These are phyloP conservation scores for Cotesia congregata DNA, from an alignment of 2,888 invertebrate species.

Conservation along the genomic window DNA sequence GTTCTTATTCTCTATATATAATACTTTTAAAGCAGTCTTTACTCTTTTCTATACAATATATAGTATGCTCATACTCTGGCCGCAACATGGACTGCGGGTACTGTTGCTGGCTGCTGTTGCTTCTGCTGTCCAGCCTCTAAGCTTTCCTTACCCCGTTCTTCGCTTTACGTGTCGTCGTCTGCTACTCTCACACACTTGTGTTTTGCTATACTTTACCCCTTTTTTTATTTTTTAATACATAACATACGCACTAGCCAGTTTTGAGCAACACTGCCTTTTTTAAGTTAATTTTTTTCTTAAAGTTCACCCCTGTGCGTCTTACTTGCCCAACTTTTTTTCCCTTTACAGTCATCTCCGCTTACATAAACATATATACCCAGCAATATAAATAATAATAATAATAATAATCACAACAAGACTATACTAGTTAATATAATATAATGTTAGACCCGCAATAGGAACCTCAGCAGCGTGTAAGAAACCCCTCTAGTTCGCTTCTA, in stretches of 20 bases:
- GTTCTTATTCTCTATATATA: constrained; percentile 13
- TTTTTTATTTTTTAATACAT: too few relatives aligned
- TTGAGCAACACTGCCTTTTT: constrained; percentile 54
- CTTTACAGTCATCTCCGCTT: constrained; percentile 64
- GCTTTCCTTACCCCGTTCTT: constrained; percentile 23
- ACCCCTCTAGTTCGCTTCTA: constrained; percentile 42
- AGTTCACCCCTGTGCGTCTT: constrained; percentile 39
- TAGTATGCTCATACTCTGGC: neutral
- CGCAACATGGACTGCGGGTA: neutral
- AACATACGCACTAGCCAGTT: constrained; percentile 60
- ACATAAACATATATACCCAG: constrained; percentile 27
- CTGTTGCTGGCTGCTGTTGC: constrained; percentile 49
- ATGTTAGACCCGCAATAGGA: constrained; percentile 59
- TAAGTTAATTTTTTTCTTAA: constrained; percentile 34
- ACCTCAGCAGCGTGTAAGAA: constrained; percentile 48
- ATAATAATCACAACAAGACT: neutral
- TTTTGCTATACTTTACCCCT: constrained; percentile 35
- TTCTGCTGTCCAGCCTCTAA: constrained; percentile 37
- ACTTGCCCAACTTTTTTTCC: constrained; percentile 37
- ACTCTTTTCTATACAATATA: constrained; percentile 33
- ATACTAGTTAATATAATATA: constrained; percentile 48
- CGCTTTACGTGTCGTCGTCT: constrained; percentile 30
- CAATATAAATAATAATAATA: neutral
- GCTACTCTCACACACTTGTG: constrained; percentile 20
- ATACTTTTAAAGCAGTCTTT: constrained; percentile 13